Evolutionary conservation across 2,888 invertebrate genomes (phyloP).

Genomic region (Diachrysia chrysitis): DNA sequence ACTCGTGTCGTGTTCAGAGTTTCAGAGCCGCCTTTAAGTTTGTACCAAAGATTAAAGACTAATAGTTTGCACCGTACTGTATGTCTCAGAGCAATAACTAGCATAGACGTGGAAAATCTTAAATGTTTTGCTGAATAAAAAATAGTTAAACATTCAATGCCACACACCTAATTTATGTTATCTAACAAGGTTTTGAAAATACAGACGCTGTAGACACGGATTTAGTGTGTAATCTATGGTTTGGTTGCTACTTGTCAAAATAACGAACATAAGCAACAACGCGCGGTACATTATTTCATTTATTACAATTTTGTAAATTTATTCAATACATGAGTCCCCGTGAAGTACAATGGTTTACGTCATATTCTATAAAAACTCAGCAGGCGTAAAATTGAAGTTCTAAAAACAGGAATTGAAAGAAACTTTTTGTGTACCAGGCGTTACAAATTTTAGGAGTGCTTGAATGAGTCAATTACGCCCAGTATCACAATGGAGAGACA

Average conservation of each 20-base stretch:
- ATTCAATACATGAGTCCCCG: slow-evolving; percentile 18
- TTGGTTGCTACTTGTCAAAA: slow-evolving; percentile 51
- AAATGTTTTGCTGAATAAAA: no score
- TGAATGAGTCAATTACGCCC: slow-evolving; percentile 70
- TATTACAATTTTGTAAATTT: slow-evolving; percentile 25
- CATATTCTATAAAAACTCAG: slow-evolving; percentile 38
- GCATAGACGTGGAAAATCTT: no score
- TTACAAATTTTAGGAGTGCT: slow-evolving; percentile 58
- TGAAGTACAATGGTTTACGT: slow-evolving; percentile 36
- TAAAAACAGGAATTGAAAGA: slow-evolving; percentile 33
- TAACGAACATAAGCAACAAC: slow-evolving; percentile 30
- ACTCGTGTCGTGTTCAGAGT: no score
- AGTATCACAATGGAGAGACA: slow-evolving; percentile 76
- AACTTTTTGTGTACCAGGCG: slow-evolving; percentile 48
- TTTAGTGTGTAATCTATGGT: no score
- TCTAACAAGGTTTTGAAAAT: no score
- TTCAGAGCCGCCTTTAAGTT: no score
- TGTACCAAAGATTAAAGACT: no score
- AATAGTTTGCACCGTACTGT: no score
- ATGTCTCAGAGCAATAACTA: no score
- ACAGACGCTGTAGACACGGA: no score
- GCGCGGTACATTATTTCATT: slow-evolving; percentile 41
- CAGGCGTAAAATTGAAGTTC: slow-evolving; percentile 28
- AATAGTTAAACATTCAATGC: no score
- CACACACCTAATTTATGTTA: no score